Conservation (phyloP, 2,888 invertebrate species). For the Lampropteryx suffumata region DNA sequence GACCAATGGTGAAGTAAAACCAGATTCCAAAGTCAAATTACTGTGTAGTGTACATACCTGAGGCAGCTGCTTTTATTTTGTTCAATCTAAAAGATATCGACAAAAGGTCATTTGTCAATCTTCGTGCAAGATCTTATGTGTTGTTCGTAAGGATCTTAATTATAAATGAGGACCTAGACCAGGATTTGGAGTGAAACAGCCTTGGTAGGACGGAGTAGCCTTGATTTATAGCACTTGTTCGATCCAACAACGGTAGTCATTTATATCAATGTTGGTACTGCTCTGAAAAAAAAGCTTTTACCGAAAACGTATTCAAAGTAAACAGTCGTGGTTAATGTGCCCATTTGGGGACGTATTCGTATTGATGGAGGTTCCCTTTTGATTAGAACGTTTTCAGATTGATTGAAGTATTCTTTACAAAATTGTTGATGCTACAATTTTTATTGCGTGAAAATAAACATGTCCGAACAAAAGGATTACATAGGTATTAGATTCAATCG, state of each 20-base stretch:
- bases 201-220: slow-evolving; percentile 13
- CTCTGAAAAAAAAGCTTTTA: slow-evolving; percentile 74
- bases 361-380: slow-evolving; percentile 26
- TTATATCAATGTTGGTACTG: slow-evolving; percentile 74
- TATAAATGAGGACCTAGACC: neutral
- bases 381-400: slow-evolving; percentile 31
- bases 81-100: too few relatives aligned
- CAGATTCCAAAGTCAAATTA: too few relatives aligned
- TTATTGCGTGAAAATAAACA: too few relatives aligned
- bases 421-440: too few relatives aligned
- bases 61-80: too few relatives aligned
- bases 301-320: slow-evolving; percentile 58
- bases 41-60: too few relatives aligned
- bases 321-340: slow-evolving; percentile 49
- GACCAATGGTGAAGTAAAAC: too few relatives aligned
- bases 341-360: slow-evolving; percentile 37
- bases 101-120: too few relatives aligned
- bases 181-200: slow-evolving; percentile 2
- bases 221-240: slow-evolving; percentile 68
- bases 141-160: too few relatives aligned
- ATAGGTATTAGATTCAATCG: too few relatives aligned
- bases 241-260: slow-evolving; percentile 61
- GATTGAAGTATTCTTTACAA: slow-evolving; percentile 3
- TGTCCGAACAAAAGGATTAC: too few relatives aligned
- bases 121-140: too few relatives aligned